Evolutionary conservation across 2,888 invertebrate species (phyloP), one percentile per base, ranked within the genome.

Genomic region (Plebejus melissa): DNA sequence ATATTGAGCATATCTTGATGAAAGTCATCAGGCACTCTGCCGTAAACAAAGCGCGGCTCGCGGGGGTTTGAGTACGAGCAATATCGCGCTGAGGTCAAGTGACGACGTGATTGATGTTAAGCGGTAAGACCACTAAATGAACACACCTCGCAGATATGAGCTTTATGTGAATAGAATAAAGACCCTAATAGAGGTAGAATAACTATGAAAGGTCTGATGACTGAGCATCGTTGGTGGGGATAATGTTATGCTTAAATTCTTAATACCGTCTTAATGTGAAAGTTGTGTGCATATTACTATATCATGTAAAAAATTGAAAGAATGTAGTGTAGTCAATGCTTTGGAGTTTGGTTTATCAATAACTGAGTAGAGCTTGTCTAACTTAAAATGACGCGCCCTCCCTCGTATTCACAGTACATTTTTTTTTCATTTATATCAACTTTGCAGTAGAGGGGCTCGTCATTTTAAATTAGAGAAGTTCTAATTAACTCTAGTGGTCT

Each of bases 11-110:
- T 65, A 65, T 65, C 32, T 65, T 65, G 65, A 65, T 65, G 65
- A 65, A 71, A 71, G 22, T 46, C 71, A 41, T 46, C 41, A 1
- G 38, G 69, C 69, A 75, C 54, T 69, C 69, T 54, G 54, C 70
- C 36, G 69, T 75, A 58, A 75, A 75, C 75, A 75, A 75, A 58
- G 75, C 69, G 70, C 38, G 57, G 36, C 54, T 75, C 70, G 57
- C 57, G 36, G 70, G 70, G 54, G 75, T 75, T 75, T 28, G 75
- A 58, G 75, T 50, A 71, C 71, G 71, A 46, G 50, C 38, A 75
- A 70, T 75, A 75, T 75, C 38, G 70, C 57, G 72, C 71, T 70
- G 71, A 75, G 75, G 75, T 75, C 75, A 75, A 75, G 75, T 75
- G 75, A 75, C 38, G 16, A 36, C 13, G 38, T 75, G 75, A 75